phyloP scores from a whole-genome alignment of 92 coral and sea anemone genomes.

The Umimayanthus chanpuru region DNA sequence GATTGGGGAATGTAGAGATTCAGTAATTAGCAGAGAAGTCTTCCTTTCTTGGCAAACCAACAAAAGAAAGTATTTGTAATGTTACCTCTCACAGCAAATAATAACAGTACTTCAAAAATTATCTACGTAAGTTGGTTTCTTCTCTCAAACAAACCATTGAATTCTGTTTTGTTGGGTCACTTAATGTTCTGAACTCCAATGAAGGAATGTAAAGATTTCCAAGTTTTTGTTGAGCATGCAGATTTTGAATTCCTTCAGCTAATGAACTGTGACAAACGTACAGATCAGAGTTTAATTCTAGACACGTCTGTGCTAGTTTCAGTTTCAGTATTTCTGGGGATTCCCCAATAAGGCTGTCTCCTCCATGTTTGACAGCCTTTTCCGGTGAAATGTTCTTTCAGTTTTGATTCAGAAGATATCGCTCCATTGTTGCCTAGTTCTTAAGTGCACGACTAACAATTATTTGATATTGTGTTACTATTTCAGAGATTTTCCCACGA shows the following conservation, averaged over 20 bases:
- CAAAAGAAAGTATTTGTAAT: too few species aligned
- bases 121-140: too few species aligned
- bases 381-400: conserved; percentile 24
- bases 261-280: too few species aligned
- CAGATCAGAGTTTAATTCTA: too few species aligned
- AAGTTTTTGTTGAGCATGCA: neutral
- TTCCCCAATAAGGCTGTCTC: neutral
- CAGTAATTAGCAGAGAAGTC: neutral
- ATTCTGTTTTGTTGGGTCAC: too few species aligned
- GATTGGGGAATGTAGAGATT: neutral
- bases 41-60: neutral
- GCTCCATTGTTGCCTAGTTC: neutral
- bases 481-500: neutral
- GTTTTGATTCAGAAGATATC: conserved; percentile 22
- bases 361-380: neutral
- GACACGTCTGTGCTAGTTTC: neutral
- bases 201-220: neutral
- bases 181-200: neutral
- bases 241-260: too few species aligned
- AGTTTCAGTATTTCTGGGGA: conserved; percentile 26
- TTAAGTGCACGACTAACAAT: neutral
- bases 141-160: neutral
- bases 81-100: too few species aligned
- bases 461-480: neutral
- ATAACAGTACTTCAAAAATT: too few species aligned